Percentiles rank a stretch among this genome's conserved stretches.
Conservation (phyloP, 2,888 invertebrate genomes). For the Rugalucina vietnamica region DNA sequence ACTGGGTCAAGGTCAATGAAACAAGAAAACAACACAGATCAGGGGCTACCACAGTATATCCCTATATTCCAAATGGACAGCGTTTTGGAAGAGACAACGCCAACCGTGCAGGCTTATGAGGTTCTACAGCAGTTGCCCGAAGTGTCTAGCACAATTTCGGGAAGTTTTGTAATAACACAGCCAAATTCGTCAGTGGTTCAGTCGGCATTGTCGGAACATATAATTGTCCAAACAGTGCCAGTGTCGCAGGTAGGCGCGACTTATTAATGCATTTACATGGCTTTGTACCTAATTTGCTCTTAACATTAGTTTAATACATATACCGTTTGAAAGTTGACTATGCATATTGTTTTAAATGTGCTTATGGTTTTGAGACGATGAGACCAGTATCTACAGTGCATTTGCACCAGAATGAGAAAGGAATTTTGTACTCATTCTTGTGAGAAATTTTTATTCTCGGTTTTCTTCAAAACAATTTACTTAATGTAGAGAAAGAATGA, state of each 20-base stretch:
- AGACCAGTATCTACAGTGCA: no score
- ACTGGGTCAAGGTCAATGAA: constrained; percentile 25
- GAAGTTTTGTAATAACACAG: constrained; percentile 77
- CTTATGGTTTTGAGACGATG: no score
- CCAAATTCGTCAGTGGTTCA: constrained; percentile 63
- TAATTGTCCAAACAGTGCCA: constrained; percentile 80
- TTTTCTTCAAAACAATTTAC: no score
- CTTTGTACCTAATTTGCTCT: background rate
- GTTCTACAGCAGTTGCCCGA: constrained; percentile 76
- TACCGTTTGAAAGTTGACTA: no score
- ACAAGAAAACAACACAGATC: constrained; percentile 10
- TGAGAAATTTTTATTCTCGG: no score
- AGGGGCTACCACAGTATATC: background rate
- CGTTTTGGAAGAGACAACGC: constrained; percentile 54
- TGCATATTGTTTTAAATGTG: no score
- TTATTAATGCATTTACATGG: background rate
- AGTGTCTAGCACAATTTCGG: constrained; percentile 39
- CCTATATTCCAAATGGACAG: constrained; percentile 2
- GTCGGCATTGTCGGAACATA: constrained; percentile 73
- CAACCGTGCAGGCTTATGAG: constrained; percentile 73
- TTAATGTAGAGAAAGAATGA: no score
- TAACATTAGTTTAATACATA: background rate
- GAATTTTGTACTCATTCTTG: no score
- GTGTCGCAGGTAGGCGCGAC: constrained; percentile 49
- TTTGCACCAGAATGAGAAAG: no score